Evolutionary conservation across 2,113 vertebrate species (phyloP), one percentile per base, ranked within the genome.

Genomic region (Sprattus sprattus): DNA sequence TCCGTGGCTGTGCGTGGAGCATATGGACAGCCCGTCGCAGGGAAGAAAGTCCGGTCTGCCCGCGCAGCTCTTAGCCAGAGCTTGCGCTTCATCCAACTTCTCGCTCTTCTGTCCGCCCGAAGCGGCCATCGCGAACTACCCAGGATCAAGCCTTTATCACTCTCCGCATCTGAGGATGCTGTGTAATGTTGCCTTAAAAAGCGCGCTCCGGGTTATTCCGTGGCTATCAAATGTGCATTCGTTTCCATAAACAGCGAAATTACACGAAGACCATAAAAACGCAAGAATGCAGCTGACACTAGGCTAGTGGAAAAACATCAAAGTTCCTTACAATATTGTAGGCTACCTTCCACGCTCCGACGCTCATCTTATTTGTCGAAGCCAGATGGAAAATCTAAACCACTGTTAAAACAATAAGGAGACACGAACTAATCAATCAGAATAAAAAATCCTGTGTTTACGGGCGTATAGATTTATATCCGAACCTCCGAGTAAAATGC

Each of bases 1-100:
- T 91, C 98, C 98, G 86, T 99, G 98, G 94, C 97, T 99, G 95
- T 99, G 98, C 67, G 97, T 99, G 84, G 98, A 96, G 94, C 98
- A 99, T 94, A 98, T 97, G 92, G 97, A 98, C 87, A 98, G 96
- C 90, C 98, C 97, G 89, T 99, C 98, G 90, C 98, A 99, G 86
- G 98, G 98, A 92, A 99, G 96, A 94, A 99, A 99, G 96, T 99
- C 98, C 88, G 98, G 97, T 96, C 97, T 95, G 89, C 98, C 98
- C 3, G 98, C 98, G 92, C 98, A 99, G 95, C 96, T 99, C 93
- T 93, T 96, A 90, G 98, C 98, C 94, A 99, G 91, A 92, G 98
- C 98, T 95, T 99, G 98, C 87, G 98, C 97, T 94, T 98, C 96
- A 91, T 98, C 97, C 94, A 97, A 95, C 95, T 98, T 86, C 47